Evolutionary conservation across 2,797 vertebrate genomes (phyloP).

Genomic region (Psittacula derbiana): DNA sequence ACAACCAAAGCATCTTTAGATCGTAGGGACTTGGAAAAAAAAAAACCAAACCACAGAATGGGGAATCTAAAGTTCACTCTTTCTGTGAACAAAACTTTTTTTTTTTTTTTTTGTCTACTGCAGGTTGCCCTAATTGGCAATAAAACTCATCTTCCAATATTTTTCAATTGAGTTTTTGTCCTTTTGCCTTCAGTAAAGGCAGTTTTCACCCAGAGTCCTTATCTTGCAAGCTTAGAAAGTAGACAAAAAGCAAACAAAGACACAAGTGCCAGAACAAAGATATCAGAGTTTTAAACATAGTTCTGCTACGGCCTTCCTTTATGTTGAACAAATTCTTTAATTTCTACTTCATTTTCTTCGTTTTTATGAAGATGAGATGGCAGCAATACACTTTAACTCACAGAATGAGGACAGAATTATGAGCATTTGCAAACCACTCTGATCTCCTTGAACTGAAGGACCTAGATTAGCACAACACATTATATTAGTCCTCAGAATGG

Average conservation of each 20-base stretch:
- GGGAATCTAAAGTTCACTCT: neutral
- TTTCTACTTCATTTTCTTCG: neutral
- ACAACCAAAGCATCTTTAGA: neutral
- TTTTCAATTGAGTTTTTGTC: neutral
- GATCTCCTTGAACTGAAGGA: neutral
- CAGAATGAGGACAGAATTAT: neutral
- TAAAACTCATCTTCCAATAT: neutral
- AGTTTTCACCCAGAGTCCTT: neutral
- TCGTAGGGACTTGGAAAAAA: neutral
- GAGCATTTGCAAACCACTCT: conserved; percentile 12
- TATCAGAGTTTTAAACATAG: neutral
- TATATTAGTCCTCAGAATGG: neutral
- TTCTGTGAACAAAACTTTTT: neutral
- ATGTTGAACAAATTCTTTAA: neutral
- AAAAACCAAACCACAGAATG: neutral
- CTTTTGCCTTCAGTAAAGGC: neutral
- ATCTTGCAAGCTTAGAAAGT: neutral
- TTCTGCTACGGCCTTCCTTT: neutral
- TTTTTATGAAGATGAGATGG: conserved; percentile 21
- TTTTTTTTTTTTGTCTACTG: neutral
- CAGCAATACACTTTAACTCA: conserved; percentile 4
- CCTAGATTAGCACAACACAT: conserved; percentile 13
- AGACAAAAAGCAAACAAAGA: neutral
- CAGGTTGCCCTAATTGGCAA: neutral
- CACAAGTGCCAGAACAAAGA: neutral